Conservation (phyloP, 2,113 vertebrate genomes). For the Dolichotis patagonum region DNA sequence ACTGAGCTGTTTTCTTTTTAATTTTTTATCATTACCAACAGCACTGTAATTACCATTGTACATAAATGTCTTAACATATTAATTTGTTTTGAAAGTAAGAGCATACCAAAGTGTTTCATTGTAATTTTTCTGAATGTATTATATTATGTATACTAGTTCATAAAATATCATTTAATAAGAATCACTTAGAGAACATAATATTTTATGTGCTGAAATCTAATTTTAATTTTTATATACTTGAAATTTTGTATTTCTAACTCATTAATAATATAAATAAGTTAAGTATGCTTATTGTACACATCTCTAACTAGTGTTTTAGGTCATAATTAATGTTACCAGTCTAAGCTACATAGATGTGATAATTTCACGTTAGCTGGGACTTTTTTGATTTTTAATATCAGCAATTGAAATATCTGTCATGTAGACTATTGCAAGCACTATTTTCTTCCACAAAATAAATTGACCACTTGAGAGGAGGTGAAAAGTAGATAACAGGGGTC, state of each 20-base stretch:
- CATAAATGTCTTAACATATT: neutral
- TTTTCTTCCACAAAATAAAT: neutral
- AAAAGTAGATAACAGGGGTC: too few species aligned
- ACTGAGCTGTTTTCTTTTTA: neutral
- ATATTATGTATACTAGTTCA: neutral
- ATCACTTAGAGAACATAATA: neutral
- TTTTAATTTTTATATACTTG: neutral
- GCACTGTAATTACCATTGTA: neutral
- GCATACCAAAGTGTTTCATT: neutral
- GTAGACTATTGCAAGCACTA: neutral
- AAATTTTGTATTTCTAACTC: neutral
- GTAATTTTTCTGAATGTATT: conserved; percentile 8
- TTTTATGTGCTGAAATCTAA: neutral
- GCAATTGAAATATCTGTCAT: neutral
- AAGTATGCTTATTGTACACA: neutral
- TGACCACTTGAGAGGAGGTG: neutral
- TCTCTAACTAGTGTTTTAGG: neutral
- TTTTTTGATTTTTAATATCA: neutral
- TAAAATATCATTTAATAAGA: conserved; percentile 10
- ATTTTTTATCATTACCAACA: neutral
- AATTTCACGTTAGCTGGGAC: neutral
- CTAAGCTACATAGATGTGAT: neutral
- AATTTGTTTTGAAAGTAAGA: conserved; percentile 19
- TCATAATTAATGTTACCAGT: neutral
- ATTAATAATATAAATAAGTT: neutral